phyloP scores from a whole-genome alignment of 2,888 invertebrate genomes.

The Apamea crenata region DNA sequence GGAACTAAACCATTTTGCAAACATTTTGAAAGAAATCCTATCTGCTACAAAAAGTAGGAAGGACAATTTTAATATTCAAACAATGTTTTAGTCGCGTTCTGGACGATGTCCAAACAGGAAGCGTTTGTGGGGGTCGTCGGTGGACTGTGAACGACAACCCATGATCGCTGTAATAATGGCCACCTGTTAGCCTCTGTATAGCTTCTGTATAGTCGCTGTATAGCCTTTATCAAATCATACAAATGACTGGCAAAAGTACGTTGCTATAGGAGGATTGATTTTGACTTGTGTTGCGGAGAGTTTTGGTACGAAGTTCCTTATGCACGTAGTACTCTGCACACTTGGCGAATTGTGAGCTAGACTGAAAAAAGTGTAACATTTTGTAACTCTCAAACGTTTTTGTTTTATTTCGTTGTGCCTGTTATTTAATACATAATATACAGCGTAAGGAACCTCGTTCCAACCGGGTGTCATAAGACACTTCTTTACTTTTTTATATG shows the following conservation, averaged over 20 bases:
- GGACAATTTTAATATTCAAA: conserved; percentile 52
- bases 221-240: conserved; percentile 42
- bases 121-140: conserved; percentile 67
- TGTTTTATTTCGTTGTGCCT: not conserved
- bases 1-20: conserved; percentile 7
- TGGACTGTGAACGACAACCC: conserved; percentile 55
- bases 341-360: not conserved
- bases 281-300: not conserved
- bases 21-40: not conserved
- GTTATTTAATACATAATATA: not conserved
- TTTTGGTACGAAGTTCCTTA: not conserved
- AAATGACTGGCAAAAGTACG: conserved; percentile 10
- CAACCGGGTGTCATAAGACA: not conserved
- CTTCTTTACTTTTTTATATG: not conserved
- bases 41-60: conserved; percentile 11
- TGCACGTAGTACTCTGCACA: not conserved
- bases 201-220: conserved; percentile 5
- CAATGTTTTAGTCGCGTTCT: conserved; percentile 66
- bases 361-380: not conserved
- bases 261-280: conserved; percentile 5
- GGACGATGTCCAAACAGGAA: conserved; percentile 76
- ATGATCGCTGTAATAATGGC: conserved; percentile 50
- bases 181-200: conserved; percentile 57
- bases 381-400: not conserved
- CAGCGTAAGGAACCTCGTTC: no score